Evolutionary conservation across 2,797 vertebrate genomes (phyloP).

Genomic region (Ateles fusciceps): DNA sequence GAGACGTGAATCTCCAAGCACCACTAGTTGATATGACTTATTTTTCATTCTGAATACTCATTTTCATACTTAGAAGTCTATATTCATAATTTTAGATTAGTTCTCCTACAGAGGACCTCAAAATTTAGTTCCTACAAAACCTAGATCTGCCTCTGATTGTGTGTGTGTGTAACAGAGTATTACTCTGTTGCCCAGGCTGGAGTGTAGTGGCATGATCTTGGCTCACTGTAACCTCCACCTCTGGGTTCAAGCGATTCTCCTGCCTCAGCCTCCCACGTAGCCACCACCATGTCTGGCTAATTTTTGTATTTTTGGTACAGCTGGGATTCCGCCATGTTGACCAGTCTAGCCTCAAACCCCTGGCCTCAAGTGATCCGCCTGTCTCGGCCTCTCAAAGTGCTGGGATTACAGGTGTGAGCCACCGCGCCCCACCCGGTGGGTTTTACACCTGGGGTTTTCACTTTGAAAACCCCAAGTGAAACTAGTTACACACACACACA

Average conservation of each 20-base stretch:
- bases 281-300: background rate
- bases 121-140: background rate
- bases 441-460: too few species aligned
- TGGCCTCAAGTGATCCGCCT: background rate
- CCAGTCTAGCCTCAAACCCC: background rate
- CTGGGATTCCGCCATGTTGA: background rate
- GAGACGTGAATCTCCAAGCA: background rate
- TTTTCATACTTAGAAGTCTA: background rate
- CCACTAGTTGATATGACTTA: background rate
- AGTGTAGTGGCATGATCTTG: background rate
- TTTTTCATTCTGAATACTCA: background rate
- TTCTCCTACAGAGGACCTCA: background rate
- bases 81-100: background rate
- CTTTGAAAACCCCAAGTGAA: too few species aligned
- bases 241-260: background rate
- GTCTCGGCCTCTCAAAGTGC: background rate
- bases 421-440: too few species aligned
- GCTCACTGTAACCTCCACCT: background rate
- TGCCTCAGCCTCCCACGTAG: background rate
- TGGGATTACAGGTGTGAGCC: background rate
- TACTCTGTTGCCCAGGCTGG: background rate
- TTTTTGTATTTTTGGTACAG: background rate
- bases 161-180: too few species aligned
- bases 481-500: too few species aligned
- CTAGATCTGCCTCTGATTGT: background rate